phyloP scores from a whole-genome alignment of 2,113 vertebrate species.

The Gymnarchus niloticus region DNA sequence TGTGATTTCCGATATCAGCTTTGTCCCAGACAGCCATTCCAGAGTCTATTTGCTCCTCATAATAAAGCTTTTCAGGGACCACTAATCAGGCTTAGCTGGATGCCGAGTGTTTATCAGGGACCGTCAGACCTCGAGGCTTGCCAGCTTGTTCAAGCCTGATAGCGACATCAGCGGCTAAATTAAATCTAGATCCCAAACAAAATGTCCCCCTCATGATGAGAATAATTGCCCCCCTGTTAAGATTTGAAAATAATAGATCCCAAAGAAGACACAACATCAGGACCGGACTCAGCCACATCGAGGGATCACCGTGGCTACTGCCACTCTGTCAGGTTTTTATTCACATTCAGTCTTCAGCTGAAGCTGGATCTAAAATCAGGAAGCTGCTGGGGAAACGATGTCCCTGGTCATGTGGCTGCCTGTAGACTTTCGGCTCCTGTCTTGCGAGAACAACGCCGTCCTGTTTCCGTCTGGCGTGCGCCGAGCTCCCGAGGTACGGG shows the following conservation, averaged over 20 bases:
- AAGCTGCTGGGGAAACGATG: slow-evolving; percentile 7
- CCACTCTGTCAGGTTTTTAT: background rate
- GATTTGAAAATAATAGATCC: slow-evolving; percentile 33
- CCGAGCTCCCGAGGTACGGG: slow-evolving; percentile 36
- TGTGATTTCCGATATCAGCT: slow-evolving; percentile 49
- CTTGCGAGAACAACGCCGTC: slow-evolving; percentile 19
- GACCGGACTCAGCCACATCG: background rate
- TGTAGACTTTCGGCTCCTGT: slow-evolving; percentile 34
- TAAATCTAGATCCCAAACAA: slow-evolving; percentile 51
- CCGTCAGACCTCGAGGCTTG: slow-evolving; percentile 41
- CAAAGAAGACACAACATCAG: slow-evolving; percentile 6
- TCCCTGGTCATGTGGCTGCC: slow-evolving; percentile 27
- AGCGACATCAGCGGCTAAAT: slow-evolving; percentile 51
- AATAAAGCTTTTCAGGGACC: slow-evolving; percentile 50
- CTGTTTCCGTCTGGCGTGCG: slow-evolving; percentile 23
- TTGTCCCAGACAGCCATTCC: slow-evolving; percentile 46
- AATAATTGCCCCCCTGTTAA: slow-evolving; percentile 34
- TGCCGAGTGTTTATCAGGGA: slow-evolving; percentile 43
- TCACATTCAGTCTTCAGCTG: slow-evolving; percentile 1
- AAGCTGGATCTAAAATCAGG: background rate
- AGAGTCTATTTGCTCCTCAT: slow-evolving; percentile 51
- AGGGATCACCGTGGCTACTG: background rate
- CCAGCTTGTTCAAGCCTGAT: slow-evolving; percentile 46
- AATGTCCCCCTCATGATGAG: slow-evolving; percentile 39
- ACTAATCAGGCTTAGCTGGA: slow-evolving; percentile 53